Conservation (phyloP, 2,797 vertebrate species). For the Gallinago stenura region DNA sequence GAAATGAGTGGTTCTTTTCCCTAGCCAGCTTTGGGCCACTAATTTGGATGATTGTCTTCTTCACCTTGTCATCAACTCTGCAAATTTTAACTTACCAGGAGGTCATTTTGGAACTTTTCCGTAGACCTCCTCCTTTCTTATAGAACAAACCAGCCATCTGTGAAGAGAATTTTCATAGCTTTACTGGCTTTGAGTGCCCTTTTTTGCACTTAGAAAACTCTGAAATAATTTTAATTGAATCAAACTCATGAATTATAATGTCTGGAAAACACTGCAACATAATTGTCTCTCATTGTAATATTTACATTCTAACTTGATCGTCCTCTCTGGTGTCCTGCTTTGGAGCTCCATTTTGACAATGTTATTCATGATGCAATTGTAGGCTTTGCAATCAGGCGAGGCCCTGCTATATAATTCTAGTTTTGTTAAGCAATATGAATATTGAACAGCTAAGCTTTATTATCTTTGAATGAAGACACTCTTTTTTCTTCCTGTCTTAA, state of each 20-base stretch:
- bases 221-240: slow-evolving; percentile 69
- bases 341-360: slow-evolving; percentile 23
- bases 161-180: slow-evolving; percentile 65
- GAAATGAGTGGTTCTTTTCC: slow-evolving; percentile 26
- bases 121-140: slow-evolving; percentile 48
- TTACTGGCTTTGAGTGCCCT: not conserved
- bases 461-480: not conserved
- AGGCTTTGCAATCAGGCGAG: not conserved
- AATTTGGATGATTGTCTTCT: slow-evolving; percentile 16
- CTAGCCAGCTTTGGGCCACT: not conserved
- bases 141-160: slow-evolving; percentile 49
- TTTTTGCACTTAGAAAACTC: slow-evolving; percentile 43
- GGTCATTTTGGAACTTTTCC: slow-evolving; percentile 4
- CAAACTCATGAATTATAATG: slow-evolving; percentile 19
- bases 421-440: slow-evolving; percentile 34
- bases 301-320: slow-evolving; percentile 15
- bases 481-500: slow-evolving; percentile 20
- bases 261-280: not conserved
- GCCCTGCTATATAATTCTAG: not conserved
- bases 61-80: slow-evolving; percentile 28
- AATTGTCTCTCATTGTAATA: slow-evolving; percentile 18
- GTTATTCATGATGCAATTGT: not conserved
- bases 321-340: not conserved
- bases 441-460: slow-evolving; percentile 41
- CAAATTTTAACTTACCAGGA: slow-evolving; percentile 24